Evolutionary conservation across 2,888 invertebrate species (phyloP).

Genomic region (Mylabris sibirica): DNA sequence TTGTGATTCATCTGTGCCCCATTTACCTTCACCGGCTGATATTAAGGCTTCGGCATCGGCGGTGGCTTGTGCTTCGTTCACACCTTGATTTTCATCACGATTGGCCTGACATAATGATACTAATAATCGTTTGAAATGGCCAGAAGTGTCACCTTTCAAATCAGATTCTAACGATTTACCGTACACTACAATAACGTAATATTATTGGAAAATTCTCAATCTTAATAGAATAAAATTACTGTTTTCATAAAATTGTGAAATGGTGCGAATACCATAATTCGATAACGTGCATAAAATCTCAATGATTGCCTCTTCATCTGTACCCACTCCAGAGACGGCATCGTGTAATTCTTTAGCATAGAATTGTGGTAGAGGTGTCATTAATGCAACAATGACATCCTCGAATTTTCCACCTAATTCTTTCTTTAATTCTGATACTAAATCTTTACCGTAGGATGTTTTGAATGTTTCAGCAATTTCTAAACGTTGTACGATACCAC

Average conservation of each 20-base stretch:
- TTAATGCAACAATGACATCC: constrained; percentile 86
- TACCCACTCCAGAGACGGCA: constrained; percentile 86
- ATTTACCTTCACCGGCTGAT: constrained; percentile 81
- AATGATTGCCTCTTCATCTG: constrained; percentile 89
- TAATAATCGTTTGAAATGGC: constrained; percentile 92
- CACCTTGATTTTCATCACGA: constrained; percentile 87
- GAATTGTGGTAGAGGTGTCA: constrained; percentile 89
- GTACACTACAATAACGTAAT: constrained; percentile 68
- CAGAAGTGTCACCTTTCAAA: constrained; percentile 91
- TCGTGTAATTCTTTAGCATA: constrained; percentile 90
- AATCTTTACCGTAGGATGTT: constrained; percentile 87
- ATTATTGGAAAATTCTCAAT: neutral
- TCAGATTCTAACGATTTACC: constrained; percentile 83
- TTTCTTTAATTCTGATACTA: constrained; percentile 82
- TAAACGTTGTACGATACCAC: constrained; percentile 89
- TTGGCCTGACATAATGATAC: constrained; percentile 77
- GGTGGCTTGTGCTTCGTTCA: constrained; percentile 81
- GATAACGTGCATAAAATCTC: constrained; percentile 92
- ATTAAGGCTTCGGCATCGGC: constrained; percentile 83
- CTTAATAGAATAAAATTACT: constrained; percentile 64
- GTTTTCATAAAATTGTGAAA: constrained; percentile 83
- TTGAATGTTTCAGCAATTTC: constrained; percentile 92
- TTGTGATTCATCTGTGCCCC: constrained; percentile 90
- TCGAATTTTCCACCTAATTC: constrained; percentile 90
- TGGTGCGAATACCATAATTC: constrained; percentile 87